Evolutionary conservation across 2,113 vertebrate species (phyloP).

Genomic region (Redunca redunca): DNA sequence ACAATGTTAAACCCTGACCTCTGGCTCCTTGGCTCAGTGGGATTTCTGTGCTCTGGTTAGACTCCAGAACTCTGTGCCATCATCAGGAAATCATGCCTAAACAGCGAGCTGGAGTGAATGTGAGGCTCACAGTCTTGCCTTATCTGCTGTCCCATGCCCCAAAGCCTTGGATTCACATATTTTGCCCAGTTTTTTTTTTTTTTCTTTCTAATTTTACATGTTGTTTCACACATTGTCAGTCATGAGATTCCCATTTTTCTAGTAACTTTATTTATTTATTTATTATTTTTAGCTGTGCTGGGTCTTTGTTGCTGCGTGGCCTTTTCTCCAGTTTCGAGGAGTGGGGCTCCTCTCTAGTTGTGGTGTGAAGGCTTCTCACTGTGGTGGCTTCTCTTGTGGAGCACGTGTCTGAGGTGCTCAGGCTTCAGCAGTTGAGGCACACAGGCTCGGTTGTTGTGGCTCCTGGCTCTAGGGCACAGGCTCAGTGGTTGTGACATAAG

Average conservation of each 20-base stretch:
- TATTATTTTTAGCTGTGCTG: neutral
- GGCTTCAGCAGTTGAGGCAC: neutral
- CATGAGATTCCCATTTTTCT: neutral
- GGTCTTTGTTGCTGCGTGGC: neutral
- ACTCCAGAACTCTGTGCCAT: neutral
- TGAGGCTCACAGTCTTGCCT: neutral
- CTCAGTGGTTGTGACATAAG: neutral
- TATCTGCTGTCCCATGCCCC: neutral
- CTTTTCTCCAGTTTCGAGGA: neutral
- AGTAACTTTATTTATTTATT: neutral
- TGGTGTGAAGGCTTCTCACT: neutral
- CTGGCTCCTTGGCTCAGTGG: neutral
- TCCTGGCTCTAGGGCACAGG: neutral
- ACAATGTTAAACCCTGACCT: neutral
- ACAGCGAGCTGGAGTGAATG: neutral
- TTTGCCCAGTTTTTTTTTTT: neutral
- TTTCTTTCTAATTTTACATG: neutral
- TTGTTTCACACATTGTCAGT: neutral
- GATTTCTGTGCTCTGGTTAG: neutral
- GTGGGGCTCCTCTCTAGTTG: neutral
- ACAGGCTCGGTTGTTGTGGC: neutral
- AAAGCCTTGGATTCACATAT: neutral
- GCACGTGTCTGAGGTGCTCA: fast-evolving
- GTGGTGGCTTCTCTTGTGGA: neutral
- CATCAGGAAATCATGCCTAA: neutral